A percentile compares a stretch with the other conserved stretches of the same genome.
These are phyloP conservation scores for Karalla daura DNA, from an alignment of 2,797 vertebrate genomes.

Conservation along the genomic window DNA sequence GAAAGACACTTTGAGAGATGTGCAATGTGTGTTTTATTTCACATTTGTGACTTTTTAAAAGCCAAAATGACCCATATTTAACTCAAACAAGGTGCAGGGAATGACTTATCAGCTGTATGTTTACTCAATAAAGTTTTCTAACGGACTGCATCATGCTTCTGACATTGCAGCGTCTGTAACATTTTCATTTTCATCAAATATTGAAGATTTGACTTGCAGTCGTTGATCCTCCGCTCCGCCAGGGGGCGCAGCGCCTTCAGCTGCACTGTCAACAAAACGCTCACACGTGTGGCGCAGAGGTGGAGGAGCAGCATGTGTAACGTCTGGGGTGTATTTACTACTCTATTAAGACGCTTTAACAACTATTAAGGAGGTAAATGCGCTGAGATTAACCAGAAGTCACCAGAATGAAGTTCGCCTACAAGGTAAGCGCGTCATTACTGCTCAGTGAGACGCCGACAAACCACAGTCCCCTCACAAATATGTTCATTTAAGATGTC, in stretches of 20 bases:
- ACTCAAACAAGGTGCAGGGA: no score
- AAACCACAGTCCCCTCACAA: constrained; percentile 8
- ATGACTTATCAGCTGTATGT: no score
- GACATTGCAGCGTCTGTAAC: no score
- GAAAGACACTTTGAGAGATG: no score
- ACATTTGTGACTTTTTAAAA: no score
- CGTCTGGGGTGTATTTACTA: background rate
- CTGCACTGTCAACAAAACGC: constrained; percentile 64
- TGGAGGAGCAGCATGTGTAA: constrained; percentile 34
- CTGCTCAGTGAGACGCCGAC: background rate
- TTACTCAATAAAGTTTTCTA: no score
- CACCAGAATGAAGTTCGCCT: constrained; percentile 85
- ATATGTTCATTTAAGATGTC: no score
- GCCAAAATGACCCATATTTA: no score
- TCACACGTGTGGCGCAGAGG: constrained; percentile 46
- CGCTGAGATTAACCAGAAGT: background rate
- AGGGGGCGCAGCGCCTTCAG: no score
- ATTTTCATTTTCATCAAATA: background rate
- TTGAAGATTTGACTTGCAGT: background rate
- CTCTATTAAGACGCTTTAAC: fast-evolving
- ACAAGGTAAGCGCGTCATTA: constrained; percentile 73
- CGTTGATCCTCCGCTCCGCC: no score
- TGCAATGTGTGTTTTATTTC: no score
- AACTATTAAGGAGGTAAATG: background rate
- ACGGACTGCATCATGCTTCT: no score